Conservation (phyloP, 2,888 invertebrate genomes). For the Erebia aethiops region DNA sequence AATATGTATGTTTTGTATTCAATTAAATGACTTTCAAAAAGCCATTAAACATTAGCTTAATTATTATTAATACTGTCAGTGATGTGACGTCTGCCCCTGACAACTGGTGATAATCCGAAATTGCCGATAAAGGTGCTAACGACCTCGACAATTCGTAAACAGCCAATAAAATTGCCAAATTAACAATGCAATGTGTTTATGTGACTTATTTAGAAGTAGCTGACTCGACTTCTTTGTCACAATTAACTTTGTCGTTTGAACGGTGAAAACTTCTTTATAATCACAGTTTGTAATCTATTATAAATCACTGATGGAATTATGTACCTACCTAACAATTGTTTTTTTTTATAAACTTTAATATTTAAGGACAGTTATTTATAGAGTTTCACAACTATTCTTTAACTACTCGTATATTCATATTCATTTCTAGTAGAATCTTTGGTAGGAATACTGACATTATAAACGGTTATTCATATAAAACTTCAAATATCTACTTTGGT, state of each 20-base stretch:
- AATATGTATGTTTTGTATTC: background rate
- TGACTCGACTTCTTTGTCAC: background rate
- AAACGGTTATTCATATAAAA: background rate
- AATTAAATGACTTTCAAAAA: background rate
- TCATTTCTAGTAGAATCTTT: background rate
- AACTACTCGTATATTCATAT: background rate
- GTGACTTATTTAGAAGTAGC: conserved; percentile 16
- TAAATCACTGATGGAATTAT: no score
- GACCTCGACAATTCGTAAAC: conserved; percentile 61
- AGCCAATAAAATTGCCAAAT: conserved; percentile 51
- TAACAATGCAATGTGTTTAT: conserved; percentile 48
- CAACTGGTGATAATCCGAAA: conserved; percentile 48
- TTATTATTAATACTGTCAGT: conserved; percentile 5
- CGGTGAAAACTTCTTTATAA: no score
- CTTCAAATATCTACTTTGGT: conserved; percentile 1
- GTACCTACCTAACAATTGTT: no score
- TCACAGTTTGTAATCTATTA: no score
- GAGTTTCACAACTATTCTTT: background rate
- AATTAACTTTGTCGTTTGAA: no score
- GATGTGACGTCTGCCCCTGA: conserved; percentile 38
- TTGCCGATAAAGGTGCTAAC: conserved; percentile 70
- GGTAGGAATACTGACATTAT: background rate
- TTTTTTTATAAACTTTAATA: no score
- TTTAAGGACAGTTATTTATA: no score
- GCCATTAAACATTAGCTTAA: background rate